Conservation (phyloP, 2,888 invertebrate species). For the Phanerotoma sp. region DNA sequence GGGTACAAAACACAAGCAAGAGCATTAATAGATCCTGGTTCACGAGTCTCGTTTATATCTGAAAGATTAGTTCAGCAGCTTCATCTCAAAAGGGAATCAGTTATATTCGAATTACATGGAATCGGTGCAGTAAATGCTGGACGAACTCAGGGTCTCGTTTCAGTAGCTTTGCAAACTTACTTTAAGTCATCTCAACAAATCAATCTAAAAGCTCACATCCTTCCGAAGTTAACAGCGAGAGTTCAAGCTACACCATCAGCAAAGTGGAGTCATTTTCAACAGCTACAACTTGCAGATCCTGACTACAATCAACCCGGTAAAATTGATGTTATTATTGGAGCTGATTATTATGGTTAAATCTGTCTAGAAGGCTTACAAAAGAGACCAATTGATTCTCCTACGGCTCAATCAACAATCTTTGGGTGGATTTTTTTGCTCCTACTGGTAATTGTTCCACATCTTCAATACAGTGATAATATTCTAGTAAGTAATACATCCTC, state of each 20-base stretch:
- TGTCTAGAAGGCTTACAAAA: conserved; percentile 4
- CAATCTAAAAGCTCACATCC: conserved; percentile 4
- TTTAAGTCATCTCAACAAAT: conserved; percentile 4
- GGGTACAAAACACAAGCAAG: neutral
- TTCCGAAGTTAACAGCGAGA: conserved; percentile 12
- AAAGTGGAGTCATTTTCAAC: conserved; percentile 1
- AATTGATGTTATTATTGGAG: neutral
- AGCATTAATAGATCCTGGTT: conserved; percentile 19
- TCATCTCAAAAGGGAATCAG: neutral
- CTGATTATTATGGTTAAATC: neutral
- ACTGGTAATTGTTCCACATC: neutral
- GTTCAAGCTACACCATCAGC: neutral
- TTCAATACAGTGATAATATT: conserved; percentile 12
- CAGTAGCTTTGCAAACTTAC: conserved; percentile 4
- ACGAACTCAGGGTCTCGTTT: conserved; percentile 6
- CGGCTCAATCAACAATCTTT: conserved; percentile 17
- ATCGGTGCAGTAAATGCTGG: neutral
- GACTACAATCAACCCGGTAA: neutral
- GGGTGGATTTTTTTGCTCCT: conserved; percentile 20
- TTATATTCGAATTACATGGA: neutral
- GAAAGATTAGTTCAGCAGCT: conserved; percentile 11
- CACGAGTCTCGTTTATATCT: conserved; percentile 17
- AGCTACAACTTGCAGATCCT: neutral
- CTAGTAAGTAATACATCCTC: conserved; percentile 22
- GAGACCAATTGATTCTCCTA: conserved; percentile 5